Percentiles rank a stretch among this genome's conserved stretches.
These are phyloP conservation scores for Fundulus diaphanus DNA, from an alignment of 2,797 vertebrate species.

Conservation along the genomic window DNA sequence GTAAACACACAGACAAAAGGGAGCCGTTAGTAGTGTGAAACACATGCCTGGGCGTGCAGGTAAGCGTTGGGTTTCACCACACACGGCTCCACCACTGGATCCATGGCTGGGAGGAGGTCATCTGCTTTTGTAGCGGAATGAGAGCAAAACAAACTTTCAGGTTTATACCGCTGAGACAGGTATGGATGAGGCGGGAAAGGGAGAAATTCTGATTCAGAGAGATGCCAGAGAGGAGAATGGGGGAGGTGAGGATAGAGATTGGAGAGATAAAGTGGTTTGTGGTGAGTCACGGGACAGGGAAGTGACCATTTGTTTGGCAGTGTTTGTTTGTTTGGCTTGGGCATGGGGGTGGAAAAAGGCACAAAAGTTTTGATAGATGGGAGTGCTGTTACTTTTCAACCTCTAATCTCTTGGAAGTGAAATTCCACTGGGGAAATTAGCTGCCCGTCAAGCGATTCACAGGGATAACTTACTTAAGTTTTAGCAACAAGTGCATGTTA, in stretches of 20 bases:
- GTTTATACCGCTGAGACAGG: constrained; percentile 61
- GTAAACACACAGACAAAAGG: constrained; percentile 82
- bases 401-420: constrained; percentile 1
- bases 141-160: constrained; percentile 74
- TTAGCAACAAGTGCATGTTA: neutral
- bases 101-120: constrained; percentile 67
- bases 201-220: constrained; percentile 62
- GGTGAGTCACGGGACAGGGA: constrained; percentile 73
- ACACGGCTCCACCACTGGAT: constrained; percentile 58
- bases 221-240: constrained; percentile 42
- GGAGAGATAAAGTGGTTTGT: constrained; percentile 66
- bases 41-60: constrained; percentile 76
- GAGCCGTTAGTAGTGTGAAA: constrained; percentile 77
- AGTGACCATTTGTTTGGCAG: constrained; percentile 70
- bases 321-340: constrained; percentile 72
- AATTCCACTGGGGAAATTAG: neutral
- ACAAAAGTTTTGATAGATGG: constrained; percentile 25
- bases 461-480: neutral
- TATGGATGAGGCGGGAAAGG: constrained; percentile 67
- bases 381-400: constrained; percentile 4
- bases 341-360: constrained; percentile 16
- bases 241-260: constrained; percentile 32
- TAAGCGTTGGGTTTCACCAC: constrained; percentile 75
- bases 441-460: neutral
- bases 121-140: constrained; percentile 73